These are phyloP conservation scores for Drosophila picticornis DNA, from an alignment of 2,888 invertebrate genomes.

Conservation along the genomic window DNA sequence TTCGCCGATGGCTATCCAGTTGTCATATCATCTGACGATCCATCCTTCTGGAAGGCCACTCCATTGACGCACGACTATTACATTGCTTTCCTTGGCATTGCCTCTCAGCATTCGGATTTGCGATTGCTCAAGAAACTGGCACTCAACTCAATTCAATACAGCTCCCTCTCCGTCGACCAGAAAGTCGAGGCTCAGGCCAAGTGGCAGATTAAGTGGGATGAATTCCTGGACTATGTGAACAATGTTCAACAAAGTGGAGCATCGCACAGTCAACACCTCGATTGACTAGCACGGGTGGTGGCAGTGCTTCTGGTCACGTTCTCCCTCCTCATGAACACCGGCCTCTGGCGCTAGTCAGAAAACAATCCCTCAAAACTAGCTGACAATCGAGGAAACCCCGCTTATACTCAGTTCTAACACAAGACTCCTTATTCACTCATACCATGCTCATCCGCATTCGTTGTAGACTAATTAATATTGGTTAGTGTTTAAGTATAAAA, in stretches of 20 bases:
- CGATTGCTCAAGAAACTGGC: constrained; percentile 90
- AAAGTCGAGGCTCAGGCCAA: constrained; percentile 86
- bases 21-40: constrained; percentile 92
- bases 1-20: constrained; percentile 90
- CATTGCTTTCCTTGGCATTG: constrained; percentile 91
- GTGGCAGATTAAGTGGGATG: constrained; percentile 88
- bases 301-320: constrained; percentile 53
- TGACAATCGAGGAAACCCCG: neutral
- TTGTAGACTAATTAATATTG: constrained; percentile 66
- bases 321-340: constrained; percentile 37
- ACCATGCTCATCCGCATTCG: constrained; percentile 33
- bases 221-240: constrained; percentile 85
- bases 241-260: constrained; percentile 19
- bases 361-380: constrained; percentile 1
- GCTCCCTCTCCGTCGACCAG: constrained; percentile 86
- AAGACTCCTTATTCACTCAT: constrained; percentile 6
- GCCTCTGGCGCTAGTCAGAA: constrained; percentile 58
- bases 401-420: constrained; percentile 20
- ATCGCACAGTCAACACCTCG: constrained; percentile 56
- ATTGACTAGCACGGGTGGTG: constrained; percentile 83
- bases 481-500: constrained; percentile 54
- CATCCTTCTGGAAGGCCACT: constrained; percentile 91
- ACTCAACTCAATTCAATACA: constrained; percentile 90
- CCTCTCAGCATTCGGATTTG: constrained; percentile 89
- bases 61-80: constrained; percentile 92